phyloP scores from a whole-genome alignment of 2,797 vertebrate species.

The Anableps anableps region DNA sequence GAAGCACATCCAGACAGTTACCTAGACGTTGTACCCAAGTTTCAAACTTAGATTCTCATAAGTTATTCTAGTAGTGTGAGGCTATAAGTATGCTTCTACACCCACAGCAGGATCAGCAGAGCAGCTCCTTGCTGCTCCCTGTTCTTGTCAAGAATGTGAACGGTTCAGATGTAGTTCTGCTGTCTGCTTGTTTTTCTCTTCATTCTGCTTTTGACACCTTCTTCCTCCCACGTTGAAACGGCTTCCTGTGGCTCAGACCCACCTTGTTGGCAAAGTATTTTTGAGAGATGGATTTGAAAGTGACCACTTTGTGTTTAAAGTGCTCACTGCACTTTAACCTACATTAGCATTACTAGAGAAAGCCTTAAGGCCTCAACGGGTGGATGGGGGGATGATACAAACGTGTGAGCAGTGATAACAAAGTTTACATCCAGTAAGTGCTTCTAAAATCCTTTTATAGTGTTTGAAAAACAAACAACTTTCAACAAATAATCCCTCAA shows the following conservation, averaged over 20 bases:
- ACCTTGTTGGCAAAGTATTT: conserved; percentile 62
- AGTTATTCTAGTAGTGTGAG: conserved; percentile 4
- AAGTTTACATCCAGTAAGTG: not conserved
- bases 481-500: not conserved
- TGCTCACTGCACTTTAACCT: conserved; percentile 40
- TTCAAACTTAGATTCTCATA: conserved; percentile 25
- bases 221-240: conserved; percentile 56
- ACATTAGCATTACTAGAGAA: conserved; percentile 31
- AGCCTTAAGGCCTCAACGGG: not conserved
- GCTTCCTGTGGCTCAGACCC: conserved; percentile 65
- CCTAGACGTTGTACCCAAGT: conserved; percentile 30
- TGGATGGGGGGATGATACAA: too few relatives aligned
- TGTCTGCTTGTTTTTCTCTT: conserved; percentile 42
- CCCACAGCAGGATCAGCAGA: conserved; percentile 1
- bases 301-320: conserved; percentile 45
- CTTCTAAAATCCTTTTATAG: not conserved
- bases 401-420: not conserved
- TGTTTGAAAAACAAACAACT: not conserved
- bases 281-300: conserved; percentile 36
- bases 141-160: conserved; percentile 29
- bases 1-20: conserved; percentile 35
- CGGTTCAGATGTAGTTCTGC: conserved; percentile 34
- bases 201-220: conserved; percentile 53
- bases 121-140: not conserved
- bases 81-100: conserved; percentile 21